Conservation (phyloP, 2,113 vertebrate genomes). For the Corydoras sp. region DNA sequence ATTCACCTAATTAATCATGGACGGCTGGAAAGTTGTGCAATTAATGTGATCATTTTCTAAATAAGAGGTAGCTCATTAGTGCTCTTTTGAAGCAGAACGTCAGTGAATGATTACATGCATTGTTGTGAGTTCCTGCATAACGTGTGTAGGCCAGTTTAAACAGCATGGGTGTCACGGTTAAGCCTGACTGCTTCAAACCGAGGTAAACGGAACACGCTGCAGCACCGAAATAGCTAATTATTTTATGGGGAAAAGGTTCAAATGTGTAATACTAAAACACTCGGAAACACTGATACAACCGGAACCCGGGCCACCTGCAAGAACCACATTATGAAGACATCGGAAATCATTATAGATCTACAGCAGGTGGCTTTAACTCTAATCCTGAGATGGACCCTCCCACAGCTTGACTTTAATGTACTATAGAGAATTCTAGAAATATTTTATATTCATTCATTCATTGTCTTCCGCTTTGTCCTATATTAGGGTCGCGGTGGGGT, state of each 20-base stretch:
- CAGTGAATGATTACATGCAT: constrained; percentile 26
- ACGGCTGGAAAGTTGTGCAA: constrained; percentile 28
- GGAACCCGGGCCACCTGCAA: neutral
- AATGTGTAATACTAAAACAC: neutral
- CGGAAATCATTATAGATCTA: neutral
- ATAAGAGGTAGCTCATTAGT: constrained; percentile 29
- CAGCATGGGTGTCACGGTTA: neutral
- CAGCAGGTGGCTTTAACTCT: constrained; percentile 7
- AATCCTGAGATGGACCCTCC: neutral
- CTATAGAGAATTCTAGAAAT: neutral
- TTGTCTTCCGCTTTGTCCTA: too few relatives aligned
- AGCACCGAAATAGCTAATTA: constrained; percentile 1
- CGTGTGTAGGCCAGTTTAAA: constrained; percentile 1
- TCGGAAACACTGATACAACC: constrained; percentile 9
- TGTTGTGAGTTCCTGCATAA: constrained; percentile 5
- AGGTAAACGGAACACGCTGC: constrained; percentile 1
- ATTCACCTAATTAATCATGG: constrained; percentile 32
- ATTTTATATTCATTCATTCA: neutral
- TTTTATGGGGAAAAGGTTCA: constrained; percentile 3
- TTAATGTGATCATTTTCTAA: constrained; percentile 19
- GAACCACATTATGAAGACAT: constrained; percentile 1
- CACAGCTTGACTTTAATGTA: constrained; percentile 4
- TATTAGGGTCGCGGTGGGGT: too few relatives aligned
- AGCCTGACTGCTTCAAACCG: neutral
- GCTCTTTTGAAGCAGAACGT: constrained; percentile 8